Evolutionary conservation across 2,797 vertebrate species (phyloP), one percentile per base, ranked within the genome.

Genomic region (Poliocrania exsul): DNA sequence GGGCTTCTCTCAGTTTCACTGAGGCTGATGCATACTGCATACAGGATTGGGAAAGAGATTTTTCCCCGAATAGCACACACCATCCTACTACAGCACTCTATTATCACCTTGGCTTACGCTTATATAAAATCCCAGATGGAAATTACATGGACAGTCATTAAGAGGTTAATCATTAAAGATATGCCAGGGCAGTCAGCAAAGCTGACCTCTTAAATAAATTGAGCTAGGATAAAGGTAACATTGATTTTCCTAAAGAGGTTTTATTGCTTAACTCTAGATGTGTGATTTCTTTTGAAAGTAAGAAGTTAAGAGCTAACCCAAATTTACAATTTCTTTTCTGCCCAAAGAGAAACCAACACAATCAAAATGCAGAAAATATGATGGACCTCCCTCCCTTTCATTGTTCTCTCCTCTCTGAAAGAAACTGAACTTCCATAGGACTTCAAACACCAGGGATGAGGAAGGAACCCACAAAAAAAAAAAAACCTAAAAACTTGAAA

Each of bases 101-200:
- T 33, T 70, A 72, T 29, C 83, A 71, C 21, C 82, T 64, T 58
- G 46, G 54, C 65, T 91, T 56, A 47, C 2, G 7, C 75, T 95
- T 83, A 92, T 31, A 74, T 62, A 81, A 93, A 90, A 40, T 23
- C 91, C 46, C 46, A 49, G 61, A 66, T 57, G 57, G 77, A 88
- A 94, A 77, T 77, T 53, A 84, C 53, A 51, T 12, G 38, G 89
- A 31, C n/a, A 70, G 88, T 64, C 92, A 92, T 88, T 58, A 89
- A 89, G 42, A 95, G 79, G 92, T 92, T 95, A 95, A 96, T 92
- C 38, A 91, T 89, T 92, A 93, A 85, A 81, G 60, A 56, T 64
- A 46, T 77, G 85, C 37, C 65, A 70, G 29, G 28, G 84, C 66
- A 93, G 92, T 58, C 65, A 77, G 67, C 65, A 94, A 90, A 86